Base-by-base conservation (phyloP, 1,140 invertebrate species). In the Apis mellifera region DNA sequence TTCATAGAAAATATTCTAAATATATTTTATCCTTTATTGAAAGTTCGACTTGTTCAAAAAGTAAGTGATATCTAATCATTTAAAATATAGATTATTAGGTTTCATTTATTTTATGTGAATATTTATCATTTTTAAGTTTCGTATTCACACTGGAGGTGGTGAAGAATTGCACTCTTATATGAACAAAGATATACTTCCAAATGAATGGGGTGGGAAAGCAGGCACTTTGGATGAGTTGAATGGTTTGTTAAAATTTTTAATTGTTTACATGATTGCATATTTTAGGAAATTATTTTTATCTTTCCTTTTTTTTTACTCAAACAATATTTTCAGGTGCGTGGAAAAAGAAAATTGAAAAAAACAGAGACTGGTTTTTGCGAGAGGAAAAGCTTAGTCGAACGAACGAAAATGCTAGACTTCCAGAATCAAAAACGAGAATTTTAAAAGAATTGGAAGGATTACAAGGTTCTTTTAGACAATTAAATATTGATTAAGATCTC, bases 181-280 rank as follows among this genome's bases (percentile, higher is more conserved):
- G 23, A 90, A 94, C 9, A 93, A 92, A 83, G 90, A 93, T 15
- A 93, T 95, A 75, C 82, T 95, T 26, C 95, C 95, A 0, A 90
- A 90, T 11, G 95, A 95, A 83, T 95, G 93, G 88, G 94, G 94
- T 50, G 95, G 95, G 9, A 92, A 92, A 75, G 93, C 93, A n/a
- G 94, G 93, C 69, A 91, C 91, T 23, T 90, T 94, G 23, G 32
- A 88, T 15, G 91, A 94, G 80, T 82, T 94, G 4, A 93, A 92
- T 75, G 93, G 94, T 94, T 21, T 1, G 21, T 26, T 4, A 15
- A 23, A 21, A 74, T 60, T 1, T 17, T 9, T 13, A 19, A 9
- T 26, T 55, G 9, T 11, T 17, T n/a, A 13, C 0, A 12, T 17
- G 4, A 7, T 48, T 21, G n/a, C 15, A 8, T 19, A 19, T 19